phyloP scores from a whole-genome alignment of 92 coral and sea anemone species.

The Porites evermanni region DNA sequence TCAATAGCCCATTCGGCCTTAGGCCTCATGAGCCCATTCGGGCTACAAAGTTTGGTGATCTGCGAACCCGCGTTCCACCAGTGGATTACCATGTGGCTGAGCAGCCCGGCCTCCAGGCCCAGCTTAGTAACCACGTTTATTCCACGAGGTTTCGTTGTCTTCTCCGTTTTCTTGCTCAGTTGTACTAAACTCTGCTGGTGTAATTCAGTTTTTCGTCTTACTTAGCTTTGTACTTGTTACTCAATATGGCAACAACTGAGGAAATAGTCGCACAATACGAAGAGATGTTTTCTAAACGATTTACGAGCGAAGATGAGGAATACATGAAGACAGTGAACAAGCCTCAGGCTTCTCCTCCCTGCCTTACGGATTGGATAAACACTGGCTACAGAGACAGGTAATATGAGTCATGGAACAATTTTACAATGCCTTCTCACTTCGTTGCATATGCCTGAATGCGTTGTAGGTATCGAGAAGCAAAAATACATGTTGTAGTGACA shows the following conservation, averaged over 20 bases:
- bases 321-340: slow-evolving; percentile 85
- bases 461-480: not conserved
- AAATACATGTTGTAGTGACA: too few relatives aligned
- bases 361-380: slow-evolving; percentile 83
- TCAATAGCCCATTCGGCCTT: too few relatives aligned
- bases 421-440: too few relatives aligned
- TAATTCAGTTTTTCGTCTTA: not conserved
- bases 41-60: too few relatives aligned
- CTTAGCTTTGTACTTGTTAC: not conserved
- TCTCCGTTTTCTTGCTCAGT: too few relatives aligned
- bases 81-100: not conserved
- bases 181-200: not conserved
- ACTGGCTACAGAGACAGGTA: slow-evolving; percentile 79
- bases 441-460: not conserved
- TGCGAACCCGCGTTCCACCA: not conserved
- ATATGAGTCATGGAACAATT: not conserved
- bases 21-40: too few relatives aligned
- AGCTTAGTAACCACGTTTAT: slow-evolving; percentile 23
- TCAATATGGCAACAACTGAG: slow-evolving; percentile 79
- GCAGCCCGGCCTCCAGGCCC: slow-evolving; percentile 7
- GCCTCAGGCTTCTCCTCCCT: slow-evolving; percentile 82
- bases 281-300: slow-evolving; percentile 90
- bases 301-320: slow-evolving; percentile 86
- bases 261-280: slow-evolving; percentile 86
- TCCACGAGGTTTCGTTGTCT: not conserved